Conservation (phyloP, 2,888 invertebrate genomes). For the Drosophila anceps region DNA sequence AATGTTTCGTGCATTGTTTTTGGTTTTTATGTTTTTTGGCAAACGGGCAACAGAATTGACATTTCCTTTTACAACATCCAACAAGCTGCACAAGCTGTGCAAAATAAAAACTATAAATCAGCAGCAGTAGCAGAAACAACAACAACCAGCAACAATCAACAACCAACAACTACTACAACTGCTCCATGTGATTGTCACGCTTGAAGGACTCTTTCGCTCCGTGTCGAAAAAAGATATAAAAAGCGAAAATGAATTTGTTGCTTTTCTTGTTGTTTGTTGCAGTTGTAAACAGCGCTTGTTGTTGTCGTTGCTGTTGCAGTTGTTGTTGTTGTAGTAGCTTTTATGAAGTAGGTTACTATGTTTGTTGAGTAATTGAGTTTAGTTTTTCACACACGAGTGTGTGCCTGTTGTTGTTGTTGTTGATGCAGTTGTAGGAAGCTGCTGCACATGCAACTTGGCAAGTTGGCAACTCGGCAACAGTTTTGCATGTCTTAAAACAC, state of each 20-base stretch:
- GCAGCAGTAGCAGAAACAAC: conserved; percentile 51
- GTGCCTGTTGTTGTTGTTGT: conserved; percentile 41
- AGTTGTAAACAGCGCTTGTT: conserved; percentile 57
- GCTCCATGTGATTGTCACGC: conserved; percentile 81
- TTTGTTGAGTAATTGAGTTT: conserved; percentile 82
- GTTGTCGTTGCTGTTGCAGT: conserved; percentile 35
- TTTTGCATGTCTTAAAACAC: conserved; percentile 60
- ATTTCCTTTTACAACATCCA: conserved; percentile 81
- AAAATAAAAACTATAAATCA: conserved; percentile 81
- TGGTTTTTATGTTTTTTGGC: conserved; percentile 51
- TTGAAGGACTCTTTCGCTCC: conserved; percentile 77
- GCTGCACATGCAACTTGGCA: conserved; percentile 68
- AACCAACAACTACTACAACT: conserved; percentile 43
- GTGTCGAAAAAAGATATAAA: conserved; percentile 60
- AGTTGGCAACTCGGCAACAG: conserved; percentile 47
- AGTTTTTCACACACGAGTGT: conserved; percentile 75
- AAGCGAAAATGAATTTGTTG: conserved; percentile 82
- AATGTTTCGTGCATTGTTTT: conserved; percentile 70
- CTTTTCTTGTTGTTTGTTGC: conserved; percentile 75
- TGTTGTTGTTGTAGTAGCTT: conserved; percentile 49
- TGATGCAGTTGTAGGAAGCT: conserved; percentile 71
- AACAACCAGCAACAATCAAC: conserved; percentile 33
- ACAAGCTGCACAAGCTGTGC: conserved; percentile 71
- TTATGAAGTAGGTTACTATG: conserved; percentile 80
- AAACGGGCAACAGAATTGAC: conserved; percentile 78